Evolutionary conservation across 2,113 vertebrate genomes (phyloP).

Genomic region (Haemorhous mexicanus): DNA sequence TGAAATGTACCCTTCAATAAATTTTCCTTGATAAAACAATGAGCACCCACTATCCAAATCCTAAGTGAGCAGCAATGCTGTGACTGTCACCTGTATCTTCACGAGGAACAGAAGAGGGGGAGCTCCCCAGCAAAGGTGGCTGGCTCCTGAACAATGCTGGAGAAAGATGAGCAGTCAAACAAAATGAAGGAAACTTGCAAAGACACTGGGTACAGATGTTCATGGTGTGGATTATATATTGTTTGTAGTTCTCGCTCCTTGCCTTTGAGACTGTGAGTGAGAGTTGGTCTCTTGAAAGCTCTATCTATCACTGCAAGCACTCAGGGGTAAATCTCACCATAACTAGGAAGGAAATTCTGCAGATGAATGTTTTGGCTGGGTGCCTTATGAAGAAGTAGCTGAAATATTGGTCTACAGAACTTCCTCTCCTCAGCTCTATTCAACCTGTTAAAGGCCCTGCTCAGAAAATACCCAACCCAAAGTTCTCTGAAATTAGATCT

Average conservation of each 20-base stretch:
- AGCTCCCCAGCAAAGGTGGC: not conserved
- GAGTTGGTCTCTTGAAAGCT: slow-evolving; percentile 16
- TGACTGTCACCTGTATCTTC: not conserved
- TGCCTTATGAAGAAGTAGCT: slow-evolving; percentile 32
- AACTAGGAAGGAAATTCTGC: slow-evolving; percentile 49
- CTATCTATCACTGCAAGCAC: slow-evolving; percentile 23
- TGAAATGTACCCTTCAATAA: slow-evolving; percentile 19
- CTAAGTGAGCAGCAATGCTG: not conserved
- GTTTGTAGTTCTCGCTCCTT: not conserved
- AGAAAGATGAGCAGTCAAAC: not conserved
- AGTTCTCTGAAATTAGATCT: not conserved
- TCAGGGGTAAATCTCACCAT: slow-evolving; percentile 11
- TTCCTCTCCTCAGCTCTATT: slow-evolving; percentile 21
- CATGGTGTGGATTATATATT: not conserved
- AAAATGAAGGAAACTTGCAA: not conserved
- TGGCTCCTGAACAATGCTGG: not conserved
- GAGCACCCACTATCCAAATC: not conserved
- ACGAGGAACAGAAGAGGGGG: not conserved
- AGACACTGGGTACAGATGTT: not conserved
- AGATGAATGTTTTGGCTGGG: slow-evolving; percentile 42
- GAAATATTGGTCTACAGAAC: slow-evolving; percentile 51
- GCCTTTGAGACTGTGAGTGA: slow-evolving; percentile 29
- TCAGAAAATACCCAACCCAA: not conserved
- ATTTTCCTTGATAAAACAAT: not conserved
- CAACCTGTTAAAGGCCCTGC: not conserved